These are phyloP conservation scores for Nyctalus aviator DNA, from an alignment of 2,797 vertebrate genomes.

Conservation along the genomic window DNA sequence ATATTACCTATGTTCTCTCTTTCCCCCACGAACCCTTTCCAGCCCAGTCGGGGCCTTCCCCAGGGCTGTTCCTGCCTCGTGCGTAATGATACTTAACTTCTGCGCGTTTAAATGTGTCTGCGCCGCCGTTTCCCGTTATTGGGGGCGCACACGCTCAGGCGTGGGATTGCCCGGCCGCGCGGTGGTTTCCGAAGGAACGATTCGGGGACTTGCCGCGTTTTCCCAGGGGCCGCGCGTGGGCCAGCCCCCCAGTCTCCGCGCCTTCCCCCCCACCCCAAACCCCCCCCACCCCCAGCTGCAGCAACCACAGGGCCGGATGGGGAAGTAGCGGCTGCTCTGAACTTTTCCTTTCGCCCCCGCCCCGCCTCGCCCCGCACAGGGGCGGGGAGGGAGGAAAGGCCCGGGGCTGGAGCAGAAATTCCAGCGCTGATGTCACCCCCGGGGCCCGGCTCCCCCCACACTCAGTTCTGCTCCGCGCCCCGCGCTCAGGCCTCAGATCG, in stretches of 20 bases:
- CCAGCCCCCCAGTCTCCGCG: no score
- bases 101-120: no score
- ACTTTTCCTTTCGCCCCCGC: conserved; percentile 77
- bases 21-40: no score
- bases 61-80: no score
- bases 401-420: conserved; percentile 74
- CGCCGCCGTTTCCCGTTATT: not conserved
- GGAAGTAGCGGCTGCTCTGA: conserved; percentile 71
- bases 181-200: not conserved
- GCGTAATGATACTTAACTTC: no score
- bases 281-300: no score
- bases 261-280: no score
- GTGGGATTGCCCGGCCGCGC: not conserved
- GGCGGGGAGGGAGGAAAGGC: not conserved
- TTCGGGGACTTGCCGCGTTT: not conserved
- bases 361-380: not conserved
- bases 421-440: conserved; percentile 62
- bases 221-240: no score
- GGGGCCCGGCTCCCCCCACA: no score
- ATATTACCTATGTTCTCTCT: no score
- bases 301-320: not conserved
- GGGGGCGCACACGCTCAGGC: not conserved
- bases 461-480: not conserved
- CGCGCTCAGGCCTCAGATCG: no score
- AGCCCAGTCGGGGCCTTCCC: no score